Conservation (phyloP, 2,797 vertebrate genomes). For the Varecia variegata region DNA sequence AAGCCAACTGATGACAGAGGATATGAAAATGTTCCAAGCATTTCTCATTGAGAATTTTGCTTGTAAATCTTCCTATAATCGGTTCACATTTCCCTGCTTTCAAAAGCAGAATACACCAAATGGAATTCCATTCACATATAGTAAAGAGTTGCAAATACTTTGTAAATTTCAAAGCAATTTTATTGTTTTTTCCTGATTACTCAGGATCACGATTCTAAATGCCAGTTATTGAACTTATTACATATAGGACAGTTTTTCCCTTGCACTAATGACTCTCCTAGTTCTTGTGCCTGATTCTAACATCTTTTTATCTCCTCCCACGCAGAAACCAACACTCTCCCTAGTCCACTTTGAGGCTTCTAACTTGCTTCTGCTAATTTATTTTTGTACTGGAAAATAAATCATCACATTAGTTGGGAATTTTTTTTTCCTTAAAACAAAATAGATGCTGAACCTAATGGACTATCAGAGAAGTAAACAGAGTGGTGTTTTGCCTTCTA, state of each 20-base stretch:
- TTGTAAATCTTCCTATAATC: conserved; percentile 12
- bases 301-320: background rate
- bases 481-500: background rate
- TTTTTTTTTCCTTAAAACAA: background rate
- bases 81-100: background rate
- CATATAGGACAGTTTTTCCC: background rate
- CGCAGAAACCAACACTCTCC: background rate
- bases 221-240: background rate
- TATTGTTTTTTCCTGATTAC: background rate
- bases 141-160: background rate
- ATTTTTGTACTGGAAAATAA: background rate
- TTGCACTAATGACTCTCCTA: background rate
- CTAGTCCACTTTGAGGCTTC: background rate
- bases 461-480: background rate
- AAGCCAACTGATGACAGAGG: background rate
- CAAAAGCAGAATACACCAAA: background rate
- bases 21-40: background rate
- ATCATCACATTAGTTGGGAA: background rate
- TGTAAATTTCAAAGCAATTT: conserved; percentile 17
- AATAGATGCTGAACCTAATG: background rate
- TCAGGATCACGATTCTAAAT: background rate
- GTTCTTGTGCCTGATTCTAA: background rate
- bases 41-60: background rate
- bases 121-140: background rate
- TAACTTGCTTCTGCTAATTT: background rate